A percentile compares a stretch with the other conserved stretches of the same genome.
Evolutionary conservation across 2,113 vertebrate species (phyloP).

Genomic region (Actenoides hombroni): DNA sequence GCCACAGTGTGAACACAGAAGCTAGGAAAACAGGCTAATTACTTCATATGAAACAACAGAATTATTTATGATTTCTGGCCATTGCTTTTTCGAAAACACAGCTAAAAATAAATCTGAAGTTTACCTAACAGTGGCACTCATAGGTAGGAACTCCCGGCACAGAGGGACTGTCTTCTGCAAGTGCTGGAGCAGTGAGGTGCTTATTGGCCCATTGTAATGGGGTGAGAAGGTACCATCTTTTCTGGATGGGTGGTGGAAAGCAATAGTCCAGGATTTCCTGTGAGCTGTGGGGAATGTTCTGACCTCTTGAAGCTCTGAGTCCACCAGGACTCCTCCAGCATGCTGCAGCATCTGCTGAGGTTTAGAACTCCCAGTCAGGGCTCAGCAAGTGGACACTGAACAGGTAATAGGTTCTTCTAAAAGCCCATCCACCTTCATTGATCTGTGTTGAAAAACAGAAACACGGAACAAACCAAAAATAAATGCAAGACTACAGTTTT

Average conservation of each 20-base stretch:
- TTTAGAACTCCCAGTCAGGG: not conserved
- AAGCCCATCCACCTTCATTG: not conserved
- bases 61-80: not conserved
- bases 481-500: not conserved
- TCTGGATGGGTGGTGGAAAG: not conserved
- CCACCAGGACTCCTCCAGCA: not conserved
- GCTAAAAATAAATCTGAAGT: not conserved
- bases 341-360: not conserved
- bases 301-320: not conserved
- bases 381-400: not conserved
- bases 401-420: not conserved
- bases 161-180: not conserved
- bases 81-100: not conserved
- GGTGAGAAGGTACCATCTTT: not conserved
- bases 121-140: not conserved
- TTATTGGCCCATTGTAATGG: not conserved
- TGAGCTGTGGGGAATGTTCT: not conserved
- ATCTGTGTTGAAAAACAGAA: not conserved
- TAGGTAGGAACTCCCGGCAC: fast-evolving
- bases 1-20: not conserved
- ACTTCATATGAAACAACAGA: not conserved
- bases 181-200: fast-evolving
- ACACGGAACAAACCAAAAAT: not conserved
- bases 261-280: not conserved
- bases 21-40: not conserved